Evolutionary conservation across 2,888 invertebrate genomes (phyloP), one percentile per base, ranked within the genome.

Genomic region (Automeris io): DNA sequence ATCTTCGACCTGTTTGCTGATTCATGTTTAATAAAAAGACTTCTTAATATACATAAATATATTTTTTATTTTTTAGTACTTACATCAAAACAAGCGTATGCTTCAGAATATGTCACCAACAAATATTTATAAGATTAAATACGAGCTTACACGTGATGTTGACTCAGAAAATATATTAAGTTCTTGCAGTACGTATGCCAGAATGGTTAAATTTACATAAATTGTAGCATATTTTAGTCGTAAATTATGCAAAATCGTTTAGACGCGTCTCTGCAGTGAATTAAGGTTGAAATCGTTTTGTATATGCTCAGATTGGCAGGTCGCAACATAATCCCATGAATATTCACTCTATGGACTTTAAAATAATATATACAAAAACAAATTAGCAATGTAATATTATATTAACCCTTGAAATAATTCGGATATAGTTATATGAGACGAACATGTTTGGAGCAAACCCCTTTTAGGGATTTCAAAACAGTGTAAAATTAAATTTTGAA

Each of bases 241-340:
- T 70, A 69, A 71, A 73, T 71, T 75, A 75, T 75, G 73, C 62
- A 67, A 74, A 73, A 70, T 67, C 61, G 57, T 71, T 72, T 71
- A 66, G 68, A 70, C 65, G 68, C 67, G 54, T 61, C 61, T 59
- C 63, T 45, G 51, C 46, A 62, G 54, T 61, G 55, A 55, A 62
- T 67, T 69, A 64, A 61, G 64, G 60, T 57, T 45, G 51, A 43
- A 47, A 43, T 43, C 43, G 42, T 40, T 16, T 23, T 34, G 34
- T 21, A 34, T 34, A 21, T 34, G 23, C 34, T 34, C 13, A 37
- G 37, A 29, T 37, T 37, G 50, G 49, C 52, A 54, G 55, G 54
- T 59, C 51, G 52, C 54, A 50, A 52, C 51, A 49, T 51, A 47
- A 49, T 48, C 47, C 57, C 57, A 77, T 77, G 73, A 76, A 77